These are phyloP conservation scores for Apocrypta bakeri DNA, from an alignment of 1,140 invertebrate species.

Conservation along the genomic window DNA sequence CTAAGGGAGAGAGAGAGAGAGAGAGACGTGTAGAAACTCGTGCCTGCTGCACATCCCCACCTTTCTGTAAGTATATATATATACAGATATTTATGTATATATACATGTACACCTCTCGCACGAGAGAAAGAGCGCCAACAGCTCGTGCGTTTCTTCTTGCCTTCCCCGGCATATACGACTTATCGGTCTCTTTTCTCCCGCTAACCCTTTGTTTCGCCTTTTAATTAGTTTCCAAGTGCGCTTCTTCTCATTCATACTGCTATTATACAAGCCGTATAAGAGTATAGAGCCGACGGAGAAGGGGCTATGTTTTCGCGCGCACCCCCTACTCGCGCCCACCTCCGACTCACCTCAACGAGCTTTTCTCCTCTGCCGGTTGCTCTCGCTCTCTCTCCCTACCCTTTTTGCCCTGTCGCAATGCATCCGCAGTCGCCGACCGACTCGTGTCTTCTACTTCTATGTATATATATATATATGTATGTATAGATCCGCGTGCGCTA, in stretches of 20 bases:
- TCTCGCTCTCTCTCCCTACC: constrained; percentile 18
- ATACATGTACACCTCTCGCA: no score
- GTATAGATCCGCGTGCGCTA: background rate
- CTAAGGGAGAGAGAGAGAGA: background rate
- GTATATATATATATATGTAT: no score
- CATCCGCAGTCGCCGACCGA: constrained; percentile 65
- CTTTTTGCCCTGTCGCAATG: constrained; percentile 70
- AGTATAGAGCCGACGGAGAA: background rate
- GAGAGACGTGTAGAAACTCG: background rate
- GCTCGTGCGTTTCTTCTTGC: no score
- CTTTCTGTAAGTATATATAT: background rate
- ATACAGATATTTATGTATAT: no score
- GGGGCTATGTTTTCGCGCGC: background rate
- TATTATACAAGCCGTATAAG: no score
- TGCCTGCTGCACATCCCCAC: background rate
- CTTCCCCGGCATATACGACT: no score
- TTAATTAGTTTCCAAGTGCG: no score
- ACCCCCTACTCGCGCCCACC: background rate
- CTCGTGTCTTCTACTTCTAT: background rate
- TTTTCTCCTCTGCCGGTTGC: background rate
- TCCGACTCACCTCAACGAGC: background rate
- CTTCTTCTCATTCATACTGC: constrained; percentile 17
- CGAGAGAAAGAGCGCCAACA: no score
- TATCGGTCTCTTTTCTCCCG: no score
- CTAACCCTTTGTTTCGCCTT: no score